Evolutionary conservation across 2,888 invertebrate genomes (phyloP), one percentile per base, ranked within the genome.

Genomic region (Caenorhabditis angaria): DNA sequence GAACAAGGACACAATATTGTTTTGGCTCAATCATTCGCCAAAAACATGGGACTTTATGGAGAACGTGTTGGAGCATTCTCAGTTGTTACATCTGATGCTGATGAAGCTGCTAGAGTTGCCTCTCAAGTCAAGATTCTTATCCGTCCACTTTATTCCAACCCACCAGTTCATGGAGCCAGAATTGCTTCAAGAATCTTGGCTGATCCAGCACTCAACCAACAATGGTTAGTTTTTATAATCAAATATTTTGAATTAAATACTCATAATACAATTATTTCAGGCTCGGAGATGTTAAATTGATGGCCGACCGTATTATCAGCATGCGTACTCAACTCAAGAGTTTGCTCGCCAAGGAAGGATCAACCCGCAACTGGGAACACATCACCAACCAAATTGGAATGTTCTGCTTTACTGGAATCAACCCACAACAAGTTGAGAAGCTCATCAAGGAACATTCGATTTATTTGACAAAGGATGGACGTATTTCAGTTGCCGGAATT

Each of bases 1-100:
- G 83, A 92, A 2, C 89, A 92, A 68, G 95, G 95, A 47, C 93
- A 97, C 88, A 97, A 99, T 89, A 90, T 97, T 56, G 90, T 97
- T 77, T 93, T 93, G 87, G 92, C 96, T 1, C 99, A 99, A 90
- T 96, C 95, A 14, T 99, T 95, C 90, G 97, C 99, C 62, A 99
- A 99, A 90, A 99, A 99, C 90, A 97, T 99, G 90, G 99, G 99
- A 20, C 91, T 99, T 5, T 99, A 99, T 90, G 96, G 95, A 89
- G 97, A 99, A 90, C 92, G 99, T 80, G 92, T 93, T 74, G 99
- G 99, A 61, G 97, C 97, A 89, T 90, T 97, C 83, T 91, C 93
- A 1, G 89, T 96, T 47, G 93, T 97, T 14, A 92, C 93, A 82
- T 90, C 91, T 0, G 91, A 91, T 82, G 91, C 92, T 71, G 93